Evolutionary conservation across 2,888 invertebrate genomes (phyloP).

Genomic region (Plemyria rubiginata): DNA sequence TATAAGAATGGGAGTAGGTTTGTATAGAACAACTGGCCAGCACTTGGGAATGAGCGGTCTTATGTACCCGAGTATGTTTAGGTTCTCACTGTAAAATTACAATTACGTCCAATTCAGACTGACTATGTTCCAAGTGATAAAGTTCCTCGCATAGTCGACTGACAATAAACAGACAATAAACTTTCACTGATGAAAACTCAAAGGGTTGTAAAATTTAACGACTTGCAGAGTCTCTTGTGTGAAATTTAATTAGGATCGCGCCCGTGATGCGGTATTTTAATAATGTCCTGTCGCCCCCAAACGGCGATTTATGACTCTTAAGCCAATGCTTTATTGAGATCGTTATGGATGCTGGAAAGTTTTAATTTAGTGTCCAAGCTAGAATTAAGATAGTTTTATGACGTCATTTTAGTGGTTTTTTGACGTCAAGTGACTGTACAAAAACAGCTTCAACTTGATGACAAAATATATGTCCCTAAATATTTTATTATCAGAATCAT

Average conservation of each 20-base stretch:
- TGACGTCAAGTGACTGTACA: not conserved
- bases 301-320: conserved; percentile 65
- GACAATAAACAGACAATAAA: conserved; percentile 54
- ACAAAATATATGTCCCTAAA: not conserved
- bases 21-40: too few species aligned
- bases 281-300: conserved; percentile 67
- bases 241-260: conserved; percentile 78
- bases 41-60: not conserved
- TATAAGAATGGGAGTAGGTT: too few species aligned
- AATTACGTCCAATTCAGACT: conserved; percentile 10
- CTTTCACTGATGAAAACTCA: conserved; percentile 65
- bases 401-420: conserved; percentile 11
- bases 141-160: conserved; percentile 32
- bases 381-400: conserved; percentile 21
- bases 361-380: conserved; percentile 57
- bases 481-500: too few species aligned
- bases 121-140: conserved; percentile 27
- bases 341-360: conserved; percentile 65
- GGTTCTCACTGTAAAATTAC: not conserved
- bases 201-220: conserved; percentile 77
- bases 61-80: not conserved
- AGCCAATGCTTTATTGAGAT: conserved; percentile 56
- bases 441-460: conserved; percentile 2
- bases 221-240: conserved; percentile 64
- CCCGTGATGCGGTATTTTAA: conserved; percentile 76